Evolutionary conservation across 2,797 vertebrate species (phyloP).

Genomic region (Sebastes melanostomus): DNA sequence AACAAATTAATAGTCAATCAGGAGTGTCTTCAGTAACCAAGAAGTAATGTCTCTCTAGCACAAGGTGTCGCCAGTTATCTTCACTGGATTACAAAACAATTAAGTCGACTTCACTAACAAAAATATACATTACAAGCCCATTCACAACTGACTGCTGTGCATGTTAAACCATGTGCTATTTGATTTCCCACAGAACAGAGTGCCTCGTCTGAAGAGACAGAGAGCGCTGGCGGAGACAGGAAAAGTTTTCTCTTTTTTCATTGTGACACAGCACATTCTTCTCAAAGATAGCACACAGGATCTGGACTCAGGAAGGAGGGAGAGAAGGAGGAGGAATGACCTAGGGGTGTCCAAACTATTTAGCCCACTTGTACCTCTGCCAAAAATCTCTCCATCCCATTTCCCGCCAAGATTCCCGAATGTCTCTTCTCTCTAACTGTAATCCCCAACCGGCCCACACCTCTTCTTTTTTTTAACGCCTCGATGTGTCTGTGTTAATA

Average conservation of each 20-base stretch:
- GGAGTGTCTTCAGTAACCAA: neutral
- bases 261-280: slow-evolving; percentile 61
- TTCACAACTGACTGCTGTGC: neutral
- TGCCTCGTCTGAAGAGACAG: neutral
- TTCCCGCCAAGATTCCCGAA: slow-evolving; percentile 78
- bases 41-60: neutral
- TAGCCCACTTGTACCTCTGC: slow-evolving; percentile 79
- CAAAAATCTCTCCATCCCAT: slow-evolving; percentile 52
- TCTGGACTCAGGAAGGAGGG: slow-evolving; percentile 37
- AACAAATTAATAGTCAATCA: neutral
- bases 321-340: slow-evolving; percentile 46
- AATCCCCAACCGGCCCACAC: neutral
- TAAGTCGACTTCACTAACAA: neutral
- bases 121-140: neutral
- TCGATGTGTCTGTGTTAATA: neutral
- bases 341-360: slow-evolving; percentile 72
- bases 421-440: slow-evolving; percentile 29
- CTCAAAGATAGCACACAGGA: slow-evolving; percentile 28
- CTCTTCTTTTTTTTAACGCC: slow-evolving; percentile 7
- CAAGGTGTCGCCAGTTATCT: slow-evolving; percentile 5
- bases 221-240: neutral
- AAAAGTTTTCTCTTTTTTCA: neutral
- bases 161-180: neutral
- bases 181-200: neutral
- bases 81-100: neutral